Percentiles rank a stretch among this genome's conserved stretches.
Evolutionary conservation across 2,797 vertebrate species (phyloP).

Genomic region (Morus bassanus): DNA sequence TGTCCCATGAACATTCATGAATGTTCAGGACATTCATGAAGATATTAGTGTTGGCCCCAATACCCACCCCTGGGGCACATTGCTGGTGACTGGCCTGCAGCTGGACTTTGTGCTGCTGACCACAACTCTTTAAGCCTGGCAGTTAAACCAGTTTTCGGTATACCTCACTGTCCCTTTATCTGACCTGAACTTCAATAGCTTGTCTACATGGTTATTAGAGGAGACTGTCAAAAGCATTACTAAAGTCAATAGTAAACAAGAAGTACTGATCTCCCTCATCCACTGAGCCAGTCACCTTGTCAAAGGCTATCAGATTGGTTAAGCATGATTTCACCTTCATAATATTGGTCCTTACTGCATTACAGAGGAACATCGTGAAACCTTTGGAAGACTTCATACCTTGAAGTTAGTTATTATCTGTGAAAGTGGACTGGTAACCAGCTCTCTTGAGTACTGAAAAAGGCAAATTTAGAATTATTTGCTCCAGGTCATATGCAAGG

Average conservation of each 20-base stretch:
- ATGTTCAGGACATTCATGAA: not conserved
- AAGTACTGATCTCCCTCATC: too few relatives aligned
- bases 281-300: not conserved
- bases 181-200: not conserved
- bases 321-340: not conserved
- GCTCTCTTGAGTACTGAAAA: not conserved
- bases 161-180: not conserved
- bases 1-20: not conserved
- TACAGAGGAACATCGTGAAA: not conserved
- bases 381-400: not conserved
- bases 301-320: not conserved
- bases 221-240: not conserved
- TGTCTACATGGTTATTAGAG: not conserved
- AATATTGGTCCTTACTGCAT: not conserved
- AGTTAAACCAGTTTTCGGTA: not conserved
- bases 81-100: not conserved
- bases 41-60: not conserved
- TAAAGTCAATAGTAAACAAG: not conserved
- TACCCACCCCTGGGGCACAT: accelerated
- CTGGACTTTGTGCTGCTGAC: not conserved
- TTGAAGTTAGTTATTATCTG: not conserved
- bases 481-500: not conserved
- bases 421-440: not conserved
- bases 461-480: not conserved
- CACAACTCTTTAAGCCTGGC: not conserved